Evolutionary conservation across 2,797 vertebrate genomes (phyloP).

Genomic region (Fundulus diaphanus): DNA sequence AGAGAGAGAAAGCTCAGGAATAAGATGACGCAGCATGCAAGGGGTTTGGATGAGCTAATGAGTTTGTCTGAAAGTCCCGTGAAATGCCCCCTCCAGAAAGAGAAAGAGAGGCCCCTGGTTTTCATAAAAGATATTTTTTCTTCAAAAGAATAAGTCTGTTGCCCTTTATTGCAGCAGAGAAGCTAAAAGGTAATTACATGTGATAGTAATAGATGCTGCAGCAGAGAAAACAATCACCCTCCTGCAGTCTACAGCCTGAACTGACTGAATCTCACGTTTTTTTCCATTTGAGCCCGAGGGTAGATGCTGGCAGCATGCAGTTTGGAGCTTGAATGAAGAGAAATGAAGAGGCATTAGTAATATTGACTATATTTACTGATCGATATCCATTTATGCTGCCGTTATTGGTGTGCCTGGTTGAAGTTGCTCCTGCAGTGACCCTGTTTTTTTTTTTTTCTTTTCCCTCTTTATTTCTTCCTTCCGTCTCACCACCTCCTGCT

Average conservation of each 20-base stretch:
- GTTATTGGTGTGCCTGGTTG: slow-evolving; percentile 38
- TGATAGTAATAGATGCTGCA: slow-evolving; percentile 20
- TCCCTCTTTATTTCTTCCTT: slow-evolving; percentile 26
- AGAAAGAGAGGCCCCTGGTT: slow-evolving; percentile 20
- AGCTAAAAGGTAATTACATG: slow-evolving; percentile 34
- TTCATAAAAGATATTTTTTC: slow-evolving; percentile 21
- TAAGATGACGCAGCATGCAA: slow-evolving; percentile 55
- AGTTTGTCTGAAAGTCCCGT: slow-evolving; percentile 63
- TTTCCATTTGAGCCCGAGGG: slow-evolving; percentile 31
- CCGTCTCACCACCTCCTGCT: slow-evolving; percentile 7
- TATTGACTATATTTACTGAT: slow-evolving; percentile 60
- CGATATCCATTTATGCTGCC: slow-evolving; percentile 55
- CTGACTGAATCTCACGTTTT: slow-evolving; percentile 51
- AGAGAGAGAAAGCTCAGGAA: slow-evolving; percentile 40
- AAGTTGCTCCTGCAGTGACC: slow-evolving; percentile 52
- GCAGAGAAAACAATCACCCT: slow-evolving; percentile 14
- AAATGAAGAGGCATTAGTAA: slow-evolving; percentile 61
- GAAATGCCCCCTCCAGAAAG: slow-evolving; percentile 21
- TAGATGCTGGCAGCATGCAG: slow-evolving; percentile 22
- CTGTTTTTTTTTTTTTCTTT: slow-evolving; percentile 21
- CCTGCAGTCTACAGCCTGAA: slow-evolving; percentile 35
- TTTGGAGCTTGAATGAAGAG: slow-evolving; percentile 45
- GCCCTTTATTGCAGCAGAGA: slow-evolving; percentile 24
- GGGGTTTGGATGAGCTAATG: slow-evolving; percentile 62
- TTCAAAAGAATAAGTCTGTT: neutral